A percentile compares a stretch with the other conserved stretches of the same genome.
phyloP scores from a whole-genome alignment of 2,797 vertebrate species.

The Paramormyrops hopkinsi region DNA sequence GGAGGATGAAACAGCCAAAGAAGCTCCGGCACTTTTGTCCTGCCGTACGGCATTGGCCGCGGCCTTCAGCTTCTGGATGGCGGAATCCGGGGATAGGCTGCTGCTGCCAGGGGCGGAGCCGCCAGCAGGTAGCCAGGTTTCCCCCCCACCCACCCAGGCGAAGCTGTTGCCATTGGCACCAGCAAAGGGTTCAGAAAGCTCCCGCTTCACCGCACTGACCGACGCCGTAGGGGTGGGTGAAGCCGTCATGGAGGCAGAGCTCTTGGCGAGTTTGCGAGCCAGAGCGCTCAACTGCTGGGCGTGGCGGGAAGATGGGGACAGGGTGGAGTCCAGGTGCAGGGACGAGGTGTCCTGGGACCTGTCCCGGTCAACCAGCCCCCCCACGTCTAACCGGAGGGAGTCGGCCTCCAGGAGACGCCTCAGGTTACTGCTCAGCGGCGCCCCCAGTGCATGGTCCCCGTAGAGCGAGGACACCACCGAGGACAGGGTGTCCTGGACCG shows the following conservation, averaged over 20 bases:
- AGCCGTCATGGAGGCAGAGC: constrained; percentile 55
- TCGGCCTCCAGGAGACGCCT: constrained; percentile 86
- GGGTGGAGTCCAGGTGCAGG: constrained; percentile 60
- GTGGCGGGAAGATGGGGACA: constrained; percentile 68
- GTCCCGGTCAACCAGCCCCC: constrained; percentile 49
- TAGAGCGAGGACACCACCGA: constrained; percentile 61
- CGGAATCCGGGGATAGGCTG: constrained; percentile 71
- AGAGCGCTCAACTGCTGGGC: constrained; percentile 73
- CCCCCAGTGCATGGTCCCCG: constrained; percentile 63
- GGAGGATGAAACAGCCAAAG: constrained; percentile 54
- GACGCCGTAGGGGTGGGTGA: constrained; percentile 64
- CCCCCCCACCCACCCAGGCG: constrained; percentile 68
- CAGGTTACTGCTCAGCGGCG: constrained; percentile 86
- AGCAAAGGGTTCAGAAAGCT: constrained; percentile 83
- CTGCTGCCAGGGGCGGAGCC: constrained; percentile 19
- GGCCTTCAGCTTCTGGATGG: constrained; percentile 79
- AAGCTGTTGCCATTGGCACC: constrained; percentile 64
- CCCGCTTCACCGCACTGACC: constrained; percentile 76
- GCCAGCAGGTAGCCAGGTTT: constrained; percentile 68
- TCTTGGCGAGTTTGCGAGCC: constrained; percentile 82
- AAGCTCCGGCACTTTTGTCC: constrained; percentile 80
- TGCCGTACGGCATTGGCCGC: constrained; percentile 95
- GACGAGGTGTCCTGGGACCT: constrained; percentile 68
- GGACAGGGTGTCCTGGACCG: constrained; percentile 60
- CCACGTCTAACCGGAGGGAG: constrained; percentile 64